Conservation (phyloP, 30 jellyfish, hydroid and myxozoan genomes). For the Nemopilema nomurai region DNA sequence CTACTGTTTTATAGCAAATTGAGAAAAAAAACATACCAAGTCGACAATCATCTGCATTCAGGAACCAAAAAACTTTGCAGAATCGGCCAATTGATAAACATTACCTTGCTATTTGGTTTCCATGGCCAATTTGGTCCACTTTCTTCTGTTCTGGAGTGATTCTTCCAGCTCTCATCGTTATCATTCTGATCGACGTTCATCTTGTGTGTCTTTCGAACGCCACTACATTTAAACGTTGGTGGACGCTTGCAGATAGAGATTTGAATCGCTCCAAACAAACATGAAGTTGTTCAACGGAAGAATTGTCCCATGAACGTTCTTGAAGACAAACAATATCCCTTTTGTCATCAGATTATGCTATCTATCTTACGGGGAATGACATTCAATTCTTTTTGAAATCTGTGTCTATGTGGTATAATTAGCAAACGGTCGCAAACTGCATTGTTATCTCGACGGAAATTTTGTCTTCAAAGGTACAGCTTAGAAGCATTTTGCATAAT, state of each 20-base stretch:
- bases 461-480: background rate
- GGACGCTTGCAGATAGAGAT: too few relatives aligned
- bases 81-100: background rate
- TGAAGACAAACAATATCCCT: background rate
- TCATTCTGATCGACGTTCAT: conserved; percentile 16
- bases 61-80: background rate
- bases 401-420: background rate
- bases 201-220: too few relatives aligned
- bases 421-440: background rate
- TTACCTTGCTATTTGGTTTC: conserved; percentile 25
- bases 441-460: background rate
- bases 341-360: background rate
- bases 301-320: background rate
- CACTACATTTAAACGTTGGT: too few relatives aligned
- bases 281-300: background rate
- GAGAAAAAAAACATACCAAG: too few relatives aligned
- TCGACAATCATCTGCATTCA: too few relatives aligned
- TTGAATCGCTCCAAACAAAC: background rate
- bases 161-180: conserved; percentile 5
- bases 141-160: background rate
- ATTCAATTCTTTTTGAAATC: background rate
- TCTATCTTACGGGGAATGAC: background rate
- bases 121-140: conserved; percentile 12
- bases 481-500: background rate
- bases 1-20: too few relatives aligned